phyloP scores from a whole-genome alignment of 1,140 invertebrate species.

The Micrasema minimum region DNA sequence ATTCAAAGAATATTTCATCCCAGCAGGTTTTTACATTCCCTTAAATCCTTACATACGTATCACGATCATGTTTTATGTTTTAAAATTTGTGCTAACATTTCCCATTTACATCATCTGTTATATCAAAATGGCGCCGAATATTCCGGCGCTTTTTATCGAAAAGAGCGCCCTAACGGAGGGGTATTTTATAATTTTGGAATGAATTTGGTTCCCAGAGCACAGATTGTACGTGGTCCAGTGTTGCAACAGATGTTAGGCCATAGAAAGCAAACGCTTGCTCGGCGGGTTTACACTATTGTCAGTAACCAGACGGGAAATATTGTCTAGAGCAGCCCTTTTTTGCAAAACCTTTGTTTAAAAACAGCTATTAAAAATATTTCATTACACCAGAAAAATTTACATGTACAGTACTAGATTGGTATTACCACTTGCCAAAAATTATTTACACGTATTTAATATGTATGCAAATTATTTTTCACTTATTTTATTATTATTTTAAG shows the following conservation, averaged over 20 bases:
- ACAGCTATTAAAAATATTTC: too few relatives aligned
- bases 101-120: not conserved
- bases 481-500: too few relatives aligned
- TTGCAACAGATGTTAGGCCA: slow-evolving; percentile 21
- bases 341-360: not conserved
- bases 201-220: slow-evolving; percentile 8
- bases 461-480: too few relatives aligned
- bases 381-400: too few relatives aligned
- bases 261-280: slow-evolving; percentile 14
- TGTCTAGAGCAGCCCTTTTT: not conserved
- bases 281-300: slow-evolving; percentile 12
- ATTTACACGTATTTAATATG: too few relatives aligned
- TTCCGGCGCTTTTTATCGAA: slow-evolving; percentile 17
- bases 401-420: too few relatives aligned
- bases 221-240: not conserved
- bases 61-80: too few relatives aligned
- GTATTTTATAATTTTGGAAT: slow-evolving; percentile 36
- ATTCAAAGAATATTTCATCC: too few relatives aligned
- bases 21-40: too few relatives aligned
- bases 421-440: too few relatives aligned
- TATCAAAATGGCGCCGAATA: slow-evolving; percentile 4
- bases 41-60: too few relatives aligned
- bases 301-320: slow-evolving; percentile 12
- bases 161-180: not conserved
- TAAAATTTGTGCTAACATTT: too few relatives aligned